Base-by-base conservation (phyloP, 2,797 vertebrate genomes). In the Myotis myotis region DNA sequence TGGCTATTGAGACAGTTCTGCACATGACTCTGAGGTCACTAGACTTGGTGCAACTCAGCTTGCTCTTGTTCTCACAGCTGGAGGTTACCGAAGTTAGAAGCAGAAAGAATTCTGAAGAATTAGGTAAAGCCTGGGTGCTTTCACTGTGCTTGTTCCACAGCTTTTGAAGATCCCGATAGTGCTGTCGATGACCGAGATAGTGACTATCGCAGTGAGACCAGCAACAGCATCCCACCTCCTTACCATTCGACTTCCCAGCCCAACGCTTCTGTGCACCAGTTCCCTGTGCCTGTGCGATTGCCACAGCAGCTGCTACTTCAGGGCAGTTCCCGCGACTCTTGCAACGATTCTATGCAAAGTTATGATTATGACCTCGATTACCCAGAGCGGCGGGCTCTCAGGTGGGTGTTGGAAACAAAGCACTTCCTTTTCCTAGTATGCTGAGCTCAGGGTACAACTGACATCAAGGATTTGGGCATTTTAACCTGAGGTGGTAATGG, bases 161-260 rank as follows among this genome's bases (percentile, higher is more conserved):
- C 99, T 74, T 98, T 99, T 89, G 99, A 99, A 97, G 99, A 99
- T 86, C 99, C 99, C 60, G 99, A 99, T 98, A 99, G 99, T 78
- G 99, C 99, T 0, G 99, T 99, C 16, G 99, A 99, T 47, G 99
- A 99, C 97, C 98, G 99, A 91, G 99, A 99, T 96, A 99, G 99
- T 8, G 99, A 99, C 98, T 99, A 99, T 92, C 99, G 99, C 95
- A 99, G 99, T 2, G 99, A 99, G 98, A 99, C 99, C 0, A 99
- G 99, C 97, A 99, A 98, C 98, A 99, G 99, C 97, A 96, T 99
- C 66, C 99, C 99, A 12, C 99, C 99, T 0, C 99, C 98, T 0
- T 99, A 99, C 98, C 99, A 99, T 97, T 99, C 99, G 0, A 99
- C 99, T 0, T 98, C 98, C 16, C 99, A 99, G 97, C 99, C 99